Conservation (phyloP, 2,888 invertebrate species). For the Acheta domesticus region DNA sequence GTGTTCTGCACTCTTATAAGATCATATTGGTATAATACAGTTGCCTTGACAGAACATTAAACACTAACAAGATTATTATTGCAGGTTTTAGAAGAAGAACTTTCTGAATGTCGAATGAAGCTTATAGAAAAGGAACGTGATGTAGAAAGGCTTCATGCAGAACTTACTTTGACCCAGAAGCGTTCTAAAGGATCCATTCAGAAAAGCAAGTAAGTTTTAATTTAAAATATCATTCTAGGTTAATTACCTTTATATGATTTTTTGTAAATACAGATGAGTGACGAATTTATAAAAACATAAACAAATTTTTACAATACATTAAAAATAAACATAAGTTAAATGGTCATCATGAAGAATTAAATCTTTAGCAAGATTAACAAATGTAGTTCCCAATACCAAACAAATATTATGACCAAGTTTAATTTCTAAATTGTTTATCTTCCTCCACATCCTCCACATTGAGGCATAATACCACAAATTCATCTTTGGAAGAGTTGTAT, state of each 20-base stretch:
- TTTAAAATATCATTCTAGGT: background rate
- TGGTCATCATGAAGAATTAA: too few species aligned
- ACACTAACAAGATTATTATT: constrained; percentile 35
- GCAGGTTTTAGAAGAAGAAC: constrained; percentile 67
- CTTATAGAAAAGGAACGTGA: constrained; percentile 79
- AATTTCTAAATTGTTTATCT: too few species aligned
- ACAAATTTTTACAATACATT: background rate
- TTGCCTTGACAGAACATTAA: too few species aligned
- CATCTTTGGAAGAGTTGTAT: too few species aligned
- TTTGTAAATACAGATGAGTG: background rate
- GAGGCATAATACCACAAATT: too few species aligned
- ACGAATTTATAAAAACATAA: background rate
- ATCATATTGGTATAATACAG: too few species aligned
- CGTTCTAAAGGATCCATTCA: constrained; percentile 59
- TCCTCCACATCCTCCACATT: too few species aligned
- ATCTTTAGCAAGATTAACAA: too few species aligned
- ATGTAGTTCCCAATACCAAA: too few species aligned
- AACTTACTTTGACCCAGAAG: constrained; percentile 61
- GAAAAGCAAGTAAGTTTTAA: constrained; percentile 59
- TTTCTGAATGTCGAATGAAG: constrained; percentile 68
- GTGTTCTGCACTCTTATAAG: too few species aligned
- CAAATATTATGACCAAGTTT: too few species aligned
- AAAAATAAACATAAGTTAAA: too few species aligned
- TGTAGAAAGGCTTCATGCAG: constrained; percentile 71
- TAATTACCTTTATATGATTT: constrained; percentile 19